These are phyloP conservation scores for Leucozona laternaria DNA, from an alignment of 2,888 invertebrate genomes.

Conservation along the genomic window DNA sequence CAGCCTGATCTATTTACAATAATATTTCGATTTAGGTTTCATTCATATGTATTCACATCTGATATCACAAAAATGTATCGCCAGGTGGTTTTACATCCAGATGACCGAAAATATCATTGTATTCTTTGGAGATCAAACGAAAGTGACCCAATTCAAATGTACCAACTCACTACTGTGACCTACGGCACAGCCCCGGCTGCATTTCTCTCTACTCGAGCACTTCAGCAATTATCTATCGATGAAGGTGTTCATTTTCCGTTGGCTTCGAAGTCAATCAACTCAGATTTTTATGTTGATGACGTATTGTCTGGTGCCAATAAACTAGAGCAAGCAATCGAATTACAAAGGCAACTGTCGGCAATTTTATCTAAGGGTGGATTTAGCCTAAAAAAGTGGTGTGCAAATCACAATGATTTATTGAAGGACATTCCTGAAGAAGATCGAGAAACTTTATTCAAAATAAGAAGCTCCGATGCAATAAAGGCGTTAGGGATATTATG, in stretches of 20 bases:
- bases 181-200: slow-evolving; percentile 58
- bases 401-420: slow-evolving; percentile 42
- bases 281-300: slow-evolving; percentile 37
- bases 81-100: slow-evolving; percentile 20
- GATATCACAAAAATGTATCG: no score
- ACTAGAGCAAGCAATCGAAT: slow-evolving; percentile 13
- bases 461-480: slow-evolving; percentile 48
- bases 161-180: neutral
- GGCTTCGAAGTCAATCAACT: slow-evolving; percentile 25
- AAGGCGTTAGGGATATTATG: slow-evolving; percentile 56
- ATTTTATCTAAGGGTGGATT: slow-evolving; percentile 22
- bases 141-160: slow-evolving; percentile 47
- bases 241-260: slow-evolving; percentile 26
- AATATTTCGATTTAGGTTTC: no score
- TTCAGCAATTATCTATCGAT: slow-evolving; percentile 30
- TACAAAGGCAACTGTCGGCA: slow-evolving; percentile 9
- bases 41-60: no score
- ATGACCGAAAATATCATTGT: slow-evolving; percentile 44
- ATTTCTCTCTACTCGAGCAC: slow-evolving; percentile 41
- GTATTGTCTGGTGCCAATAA: slow-evolving; percentile 12
- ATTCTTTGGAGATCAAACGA: slow-evolving; percentile 60
- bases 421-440: slow-evolving; percentile 34
- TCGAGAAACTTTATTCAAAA: slow-evolving; percentile 59
- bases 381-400: slow-evolving; percentile 41
- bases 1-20: no score